Evolutionary conservation across 2,113 vertebrate genomes (phyloP).

Genomic region (Pycnonotus jocosus): DNA sequence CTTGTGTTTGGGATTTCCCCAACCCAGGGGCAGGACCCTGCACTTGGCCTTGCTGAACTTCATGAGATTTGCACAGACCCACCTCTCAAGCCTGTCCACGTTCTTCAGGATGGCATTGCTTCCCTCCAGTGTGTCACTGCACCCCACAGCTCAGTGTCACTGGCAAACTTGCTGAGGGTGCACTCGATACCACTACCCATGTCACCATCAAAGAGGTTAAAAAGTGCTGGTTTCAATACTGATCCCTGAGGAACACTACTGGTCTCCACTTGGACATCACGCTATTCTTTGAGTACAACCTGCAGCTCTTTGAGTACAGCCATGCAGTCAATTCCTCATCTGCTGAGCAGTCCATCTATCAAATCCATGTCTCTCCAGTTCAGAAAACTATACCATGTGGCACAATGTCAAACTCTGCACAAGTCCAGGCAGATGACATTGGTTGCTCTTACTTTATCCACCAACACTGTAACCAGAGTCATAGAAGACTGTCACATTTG

Average conservation of each 20-base stretch:
- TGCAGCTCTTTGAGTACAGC: background rate
- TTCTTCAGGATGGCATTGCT: background rate
- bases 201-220: background rate
- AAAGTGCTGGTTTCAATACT: background rate
- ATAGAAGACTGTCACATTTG: background rate
- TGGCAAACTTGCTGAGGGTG: background rate
- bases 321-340: background rate
- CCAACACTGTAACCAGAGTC: fast-evolving
- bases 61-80: background rate
- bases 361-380: background rate
- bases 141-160: background rate
- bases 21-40: background rate
- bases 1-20: background rate
- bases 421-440: background rate
- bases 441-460: background rate
- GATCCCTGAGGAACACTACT: background rate
- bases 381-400: background rate
- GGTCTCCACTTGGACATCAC: background rate
- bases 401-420: background rate
- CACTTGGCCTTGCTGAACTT: background rate
- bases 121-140: fast-evolving
- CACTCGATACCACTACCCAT: background rate
- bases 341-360: fast-evolving
- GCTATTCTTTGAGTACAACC: background rate
- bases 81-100: background rate